phyloP scores from a whole-genome alignment of 2,113 vertebrate species.

The Myodes glareolus region DNA sequence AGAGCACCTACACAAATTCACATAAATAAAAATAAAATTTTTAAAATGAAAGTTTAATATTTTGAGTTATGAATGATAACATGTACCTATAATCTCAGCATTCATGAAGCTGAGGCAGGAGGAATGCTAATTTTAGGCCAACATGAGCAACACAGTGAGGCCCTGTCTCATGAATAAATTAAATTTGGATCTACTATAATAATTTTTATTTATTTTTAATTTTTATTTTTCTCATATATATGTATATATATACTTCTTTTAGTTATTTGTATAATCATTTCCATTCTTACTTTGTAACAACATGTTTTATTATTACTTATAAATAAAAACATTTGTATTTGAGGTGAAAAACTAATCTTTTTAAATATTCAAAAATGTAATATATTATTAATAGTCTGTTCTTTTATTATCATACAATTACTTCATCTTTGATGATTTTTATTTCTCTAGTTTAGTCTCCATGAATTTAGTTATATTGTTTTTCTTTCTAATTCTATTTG shows the following conservation, averaged over 20 bases:
- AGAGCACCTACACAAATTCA: background rate
- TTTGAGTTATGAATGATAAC: background rate
- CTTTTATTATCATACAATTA: background rate
- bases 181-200: background rate
- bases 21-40: background rate
- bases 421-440: background rate
- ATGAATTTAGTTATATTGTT: background rate
- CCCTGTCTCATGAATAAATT: background rate
- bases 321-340: background rate
- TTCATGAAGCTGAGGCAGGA: background rate
- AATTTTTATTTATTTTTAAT: background rate
- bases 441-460: background rate
- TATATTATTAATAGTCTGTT: background rate
- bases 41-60: background rate
- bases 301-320: background rate
- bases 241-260: background rate
- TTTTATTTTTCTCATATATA: background rate
- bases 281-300: background rate
- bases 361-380: background rate
- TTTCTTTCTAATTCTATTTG: background rate
- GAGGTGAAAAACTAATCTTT: background rate
- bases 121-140: background rate
- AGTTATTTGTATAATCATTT: background rate
- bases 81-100: background rate
- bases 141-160: background rate